phyloP scores from a whole-genome alignment of 2,113 vertebrate genomes.

The Spea multiplicata region DNA sequence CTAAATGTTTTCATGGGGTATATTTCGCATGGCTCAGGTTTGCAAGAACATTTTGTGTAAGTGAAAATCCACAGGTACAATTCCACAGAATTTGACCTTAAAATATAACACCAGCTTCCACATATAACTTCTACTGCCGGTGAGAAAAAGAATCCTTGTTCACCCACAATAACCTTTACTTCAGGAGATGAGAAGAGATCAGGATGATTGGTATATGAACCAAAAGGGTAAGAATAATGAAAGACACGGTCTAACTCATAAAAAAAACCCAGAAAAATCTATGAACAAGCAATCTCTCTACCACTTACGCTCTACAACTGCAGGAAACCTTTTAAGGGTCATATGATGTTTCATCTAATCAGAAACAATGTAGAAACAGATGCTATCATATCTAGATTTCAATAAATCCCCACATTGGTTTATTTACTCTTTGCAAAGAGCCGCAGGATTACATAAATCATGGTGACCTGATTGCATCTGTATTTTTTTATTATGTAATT shows the following conservation, averaged over 20 bases:
- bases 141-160: background rate
- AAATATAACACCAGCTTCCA: background rate
- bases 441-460: background rate
- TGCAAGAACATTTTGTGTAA: background rate
- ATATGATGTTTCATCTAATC: too few species aligned
- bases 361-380: background rate
- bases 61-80: background rate
- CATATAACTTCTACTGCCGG: background rate
- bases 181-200: background rate
- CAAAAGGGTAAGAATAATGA: background rate
- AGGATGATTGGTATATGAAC: background rate
- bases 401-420: background rate
- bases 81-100: background rate
- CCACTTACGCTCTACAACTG: too few species aligned
- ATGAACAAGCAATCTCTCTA: too few species aligned
- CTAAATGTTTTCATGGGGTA: background rate
- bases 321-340: too few species aligned
- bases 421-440: background rate
- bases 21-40: background rate
- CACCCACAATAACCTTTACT: background rate
- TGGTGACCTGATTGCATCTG: too few species aligned
- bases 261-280: too few species aligned
- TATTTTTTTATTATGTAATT: background rate
- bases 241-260: background rate
- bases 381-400: background rate